These are phyloP conservation scores for Centropyge bicolor DNA, from an alignment of 2,797 vertebrate species.

Conservation along the genomic window DNA sequence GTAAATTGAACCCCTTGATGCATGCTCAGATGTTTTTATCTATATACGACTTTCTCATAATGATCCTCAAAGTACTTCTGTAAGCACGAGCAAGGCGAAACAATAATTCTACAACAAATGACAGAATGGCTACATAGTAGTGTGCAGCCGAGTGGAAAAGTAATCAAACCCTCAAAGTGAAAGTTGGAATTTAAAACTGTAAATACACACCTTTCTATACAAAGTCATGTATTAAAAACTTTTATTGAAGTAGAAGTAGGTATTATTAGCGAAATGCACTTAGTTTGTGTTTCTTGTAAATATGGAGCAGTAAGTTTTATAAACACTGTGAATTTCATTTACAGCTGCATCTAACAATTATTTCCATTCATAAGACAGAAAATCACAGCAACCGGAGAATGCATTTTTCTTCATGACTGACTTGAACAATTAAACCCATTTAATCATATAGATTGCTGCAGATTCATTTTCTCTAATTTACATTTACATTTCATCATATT, in stretches of 20 bases:
- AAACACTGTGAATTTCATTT: background rate
- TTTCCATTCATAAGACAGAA: background rate
- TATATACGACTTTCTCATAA: slow-evolving; percentile 6
- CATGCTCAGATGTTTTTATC: slow-evolving; percentile 19
- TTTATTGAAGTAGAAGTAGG: background rate
- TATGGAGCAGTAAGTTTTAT: too few relatives aligned
- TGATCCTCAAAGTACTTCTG: slow-evolving; percentile 6
- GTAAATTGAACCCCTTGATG: background rate
- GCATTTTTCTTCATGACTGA: background rate
- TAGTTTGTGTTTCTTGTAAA: background rate
- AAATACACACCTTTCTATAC: background rate
- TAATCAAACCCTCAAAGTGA: background rate
- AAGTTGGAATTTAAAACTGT: background rate
- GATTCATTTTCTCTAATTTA: too few relatives aligned
- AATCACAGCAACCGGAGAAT: background rate
- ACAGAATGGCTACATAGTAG: background rate
- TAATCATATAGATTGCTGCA: background rate
- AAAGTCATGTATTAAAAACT: background rate
- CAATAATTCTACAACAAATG: background rate
- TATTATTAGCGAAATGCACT: background rate
- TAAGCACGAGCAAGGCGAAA: background rate
- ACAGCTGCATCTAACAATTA: background rate
- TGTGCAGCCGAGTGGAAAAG: background rate
- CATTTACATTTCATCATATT: background rate
- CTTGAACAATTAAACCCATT: background rate